Percentiles rank a stretch among this genome's conserved stretches.
Evolutionary conservation across 2,113 vertebrate genomes (phyloP).

Genomic region (Aix galericulata): DNA sequence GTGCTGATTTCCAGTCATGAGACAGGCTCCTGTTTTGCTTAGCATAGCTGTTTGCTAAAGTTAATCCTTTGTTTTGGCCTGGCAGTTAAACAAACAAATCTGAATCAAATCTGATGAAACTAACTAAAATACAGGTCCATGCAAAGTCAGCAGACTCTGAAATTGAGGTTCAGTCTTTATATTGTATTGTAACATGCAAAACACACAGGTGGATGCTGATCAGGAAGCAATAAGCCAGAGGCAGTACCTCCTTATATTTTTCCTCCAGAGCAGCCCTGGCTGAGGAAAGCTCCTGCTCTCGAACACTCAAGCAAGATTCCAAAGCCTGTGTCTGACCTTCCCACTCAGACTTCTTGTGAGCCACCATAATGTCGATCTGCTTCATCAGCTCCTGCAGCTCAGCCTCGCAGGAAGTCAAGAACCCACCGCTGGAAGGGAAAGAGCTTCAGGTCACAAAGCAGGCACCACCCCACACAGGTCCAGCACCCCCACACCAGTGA

Average conservation of each 20-base stretch:
- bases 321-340: slow-evolving; percentile 83
- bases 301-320: slow-evolving; percentile 78
- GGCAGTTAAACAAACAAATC: not conserved
- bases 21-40: not conserved
- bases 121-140: not conserved
- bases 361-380: slow-evolving; percentile 97
- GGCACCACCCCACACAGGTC: not conserved
- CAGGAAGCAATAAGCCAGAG: not conserved
- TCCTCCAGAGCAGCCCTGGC: slow-evolving; percentile 77
- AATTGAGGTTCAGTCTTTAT: not conserved
- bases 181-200: not conserved
- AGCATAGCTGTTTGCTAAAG: not conserved
- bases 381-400: slow-evolving; percentile 97
- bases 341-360: slow-evolving; percentile 88
- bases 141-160: not conserved
- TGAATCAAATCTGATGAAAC: not conserved
- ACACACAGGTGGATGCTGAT: not conserved
- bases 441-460: not conserved
- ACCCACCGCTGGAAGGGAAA: slow-evolving; percentile 41
- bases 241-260: slow-evolving; percentile 86
- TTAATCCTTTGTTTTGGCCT: not conserved
- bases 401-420: slow-evolving; percentile 86
- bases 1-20: not conserved
- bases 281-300: slow-evolving; percentile 83
- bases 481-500: not conserved